Conservation (phyloP, 2,113 vertebrate genomes). For the Isichthys henryi region DNA sequence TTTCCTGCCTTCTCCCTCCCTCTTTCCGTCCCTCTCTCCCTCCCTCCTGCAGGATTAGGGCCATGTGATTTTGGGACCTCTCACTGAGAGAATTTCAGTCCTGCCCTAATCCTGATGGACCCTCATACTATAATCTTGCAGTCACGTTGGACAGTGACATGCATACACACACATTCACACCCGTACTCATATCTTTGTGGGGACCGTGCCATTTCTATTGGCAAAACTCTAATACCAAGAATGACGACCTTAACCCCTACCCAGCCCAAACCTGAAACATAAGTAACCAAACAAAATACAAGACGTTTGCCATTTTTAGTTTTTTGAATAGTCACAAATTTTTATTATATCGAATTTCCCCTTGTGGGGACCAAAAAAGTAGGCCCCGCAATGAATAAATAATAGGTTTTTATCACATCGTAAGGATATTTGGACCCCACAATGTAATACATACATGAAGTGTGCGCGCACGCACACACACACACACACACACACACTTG, state of each 20-base stretch:
- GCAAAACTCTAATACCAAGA: not conserved
- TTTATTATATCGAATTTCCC: not conserved
- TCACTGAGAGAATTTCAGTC: slow-evolving; percentile 36
- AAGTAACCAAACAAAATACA: not conserved
- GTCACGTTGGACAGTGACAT: slow-evolving; percentile 22
- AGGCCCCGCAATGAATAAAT: not conserved
- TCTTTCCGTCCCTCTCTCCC: not conserved
- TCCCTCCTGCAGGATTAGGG: not conserved
- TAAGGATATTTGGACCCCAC: not conserved
- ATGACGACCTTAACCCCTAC: not conserved
- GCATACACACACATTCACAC: not conserved
- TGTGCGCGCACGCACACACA: not conserved
- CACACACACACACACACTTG: not conserved
- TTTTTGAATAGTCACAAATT: not conserved
- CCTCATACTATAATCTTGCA: slow-evolving; percentile 35
- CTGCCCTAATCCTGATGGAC: slow-evolving; percentile 42
- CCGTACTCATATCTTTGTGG: not conserved
- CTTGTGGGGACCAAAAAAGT: not conserved
- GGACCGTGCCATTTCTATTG: not conserved
- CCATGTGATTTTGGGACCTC: slow-evolving; percentile 23
- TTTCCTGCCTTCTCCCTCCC: not conserved
- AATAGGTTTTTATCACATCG: not conserved
- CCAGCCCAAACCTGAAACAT: not conserved
- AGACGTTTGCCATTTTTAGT: not conserved
- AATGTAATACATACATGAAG: not conserved